Evolutionary conservation across 2,797 vertebrate genomes (phyloP).

Genomic region (Ctenosaura bakeri): DNA sequence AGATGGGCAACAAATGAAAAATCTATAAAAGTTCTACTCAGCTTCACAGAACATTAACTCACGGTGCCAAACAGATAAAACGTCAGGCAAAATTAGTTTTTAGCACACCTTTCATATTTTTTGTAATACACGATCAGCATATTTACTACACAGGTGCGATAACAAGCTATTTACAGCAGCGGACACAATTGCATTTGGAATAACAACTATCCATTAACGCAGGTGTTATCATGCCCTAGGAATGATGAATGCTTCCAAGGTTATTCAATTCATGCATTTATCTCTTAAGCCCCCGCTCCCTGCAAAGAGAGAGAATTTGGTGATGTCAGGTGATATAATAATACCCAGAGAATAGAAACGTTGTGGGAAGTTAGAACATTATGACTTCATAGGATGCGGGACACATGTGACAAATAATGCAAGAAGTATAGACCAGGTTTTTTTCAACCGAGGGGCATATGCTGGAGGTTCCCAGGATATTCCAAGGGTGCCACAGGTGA

Average conservation of each 20-base stretch:
- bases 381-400: not conserved
- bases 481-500: no score
- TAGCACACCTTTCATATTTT: conserved; percentile 48
- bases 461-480: no score
- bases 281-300: not conserved
- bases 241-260: not conserved
- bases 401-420: no score
- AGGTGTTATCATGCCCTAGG: conserved; percentile 37
- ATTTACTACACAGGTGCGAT: conserved; percentile 58
- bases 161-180: not conserved
- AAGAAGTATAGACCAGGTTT: no score
- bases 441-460: no score
- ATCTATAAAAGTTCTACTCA: conserved; percentile 40
- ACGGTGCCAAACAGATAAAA: conserved; percentile 51
- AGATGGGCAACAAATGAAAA: conserved; percentile 51
- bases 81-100: conserved; percentile 55
- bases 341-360: no score
- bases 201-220: conserved; percentile 41
- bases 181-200: conserved; percentile 55
- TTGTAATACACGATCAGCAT: conserved; percentile 52
- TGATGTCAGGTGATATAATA: not conserved
- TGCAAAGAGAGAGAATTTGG: not conserved
- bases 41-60: conserved; percentile 60
- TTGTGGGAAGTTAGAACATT: not conserved
- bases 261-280: not conserved